Evolutionary conservation across 1,140 invertebrate genomes (phyloP).

Genomic region (Rhopalosiphum padi): DNA sequence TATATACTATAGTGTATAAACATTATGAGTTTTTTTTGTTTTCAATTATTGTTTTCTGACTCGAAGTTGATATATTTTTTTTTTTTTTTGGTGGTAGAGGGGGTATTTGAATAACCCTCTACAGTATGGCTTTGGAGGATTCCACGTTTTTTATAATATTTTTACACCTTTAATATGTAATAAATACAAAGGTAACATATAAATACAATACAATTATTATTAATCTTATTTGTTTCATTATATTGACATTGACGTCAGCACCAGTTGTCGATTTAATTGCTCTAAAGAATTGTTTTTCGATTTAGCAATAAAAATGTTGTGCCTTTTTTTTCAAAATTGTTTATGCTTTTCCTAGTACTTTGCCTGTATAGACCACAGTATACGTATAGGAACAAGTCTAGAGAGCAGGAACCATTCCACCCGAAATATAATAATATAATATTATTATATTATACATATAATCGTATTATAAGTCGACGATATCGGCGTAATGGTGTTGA

Average conservation of each 20-base stretch:
- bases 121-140: background rate
- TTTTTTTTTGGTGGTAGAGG: too few relatives aligned
- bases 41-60: too few relatives aligned
- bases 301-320: background rate
- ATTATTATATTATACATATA: background rate
- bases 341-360: background rate
- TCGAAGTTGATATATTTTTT: background rate
- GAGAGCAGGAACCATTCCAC: background rate
- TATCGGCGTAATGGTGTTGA: background rate
- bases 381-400: background rate
- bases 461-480: background rate
- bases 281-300: background rate
- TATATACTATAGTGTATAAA: too few relatives aligned
- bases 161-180: background rate
- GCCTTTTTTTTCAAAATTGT: background rate
- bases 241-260: background rate
- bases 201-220: background rate
- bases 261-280: background rate
- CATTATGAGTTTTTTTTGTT: too few relatives aligned
- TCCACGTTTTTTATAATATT: background rate
- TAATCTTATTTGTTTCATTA: background rate
- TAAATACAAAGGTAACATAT: background rate
- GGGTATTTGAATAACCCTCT: background rate
- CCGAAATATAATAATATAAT: background rate
- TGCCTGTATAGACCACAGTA: background rate